These are phyloP conservation scores for Seriola rivoliana DNA, from an alignment of 2,113 vertebrate genomes.

Conservation along the genomic window DNA sequence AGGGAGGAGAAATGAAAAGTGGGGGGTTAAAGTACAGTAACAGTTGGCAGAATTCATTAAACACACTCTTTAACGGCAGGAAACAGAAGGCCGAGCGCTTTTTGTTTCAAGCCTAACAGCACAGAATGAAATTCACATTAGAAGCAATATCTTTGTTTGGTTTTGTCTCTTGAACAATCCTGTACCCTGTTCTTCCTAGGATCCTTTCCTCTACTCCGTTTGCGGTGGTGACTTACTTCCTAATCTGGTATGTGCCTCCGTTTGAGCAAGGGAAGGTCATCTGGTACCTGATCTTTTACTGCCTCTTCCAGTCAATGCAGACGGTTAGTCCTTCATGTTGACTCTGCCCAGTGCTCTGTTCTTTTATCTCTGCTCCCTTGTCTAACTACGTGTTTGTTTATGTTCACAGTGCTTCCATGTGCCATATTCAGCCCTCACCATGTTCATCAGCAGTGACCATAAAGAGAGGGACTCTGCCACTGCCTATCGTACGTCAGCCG, in stretches of 20 bases:
- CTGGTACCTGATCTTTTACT: slow-evolving; percentile 97
- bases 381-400: background rate
- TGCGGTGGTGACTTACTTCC: slow-evolving; percentile 90
- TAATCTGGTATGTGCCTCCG: slow-evolving; percentile 95
- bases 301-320: slow-evolving; percentile 94
- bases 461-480: slow-evolving; percentile 95
- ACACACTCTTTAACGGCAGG: background rate
- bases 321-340: slow-evolving; percentile 86
- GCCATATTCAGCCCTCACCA: slow-evolving; percentile 96
- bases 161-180: background rate
- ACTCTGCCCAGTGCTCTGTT: background rate
- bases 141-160: too few relatives aligned
- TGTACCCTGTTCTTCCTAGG: slow-evolving; percentile 79
- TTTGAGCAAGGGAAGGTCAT: slow-evolving; percentile 87
- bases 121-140: background rate
- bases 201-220: slow-evolving; percentile 93
- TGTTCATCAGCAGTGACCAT: slow-evolving; percentile 97
- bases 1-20: slow-evolving; percentile 5
- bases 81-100: background rate
- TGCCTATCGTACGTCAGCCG: slow-evolving; percentile 90
- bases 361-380: background rate
- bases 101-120: background rate
- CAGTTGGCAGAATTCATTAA: slow-evolving; percentile 11
- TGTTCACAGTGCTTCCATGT: slow-evolving; percentile 94
- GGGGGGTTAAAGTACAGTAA: slow-evolving; percentile 30